Percentiles rank a stretch among this genome's conserved stretches.
Evolutionary conservation across 2,797 vertebrate genomes (phyloP).

Genomic region (Megaceryle alcyon): DNA sequence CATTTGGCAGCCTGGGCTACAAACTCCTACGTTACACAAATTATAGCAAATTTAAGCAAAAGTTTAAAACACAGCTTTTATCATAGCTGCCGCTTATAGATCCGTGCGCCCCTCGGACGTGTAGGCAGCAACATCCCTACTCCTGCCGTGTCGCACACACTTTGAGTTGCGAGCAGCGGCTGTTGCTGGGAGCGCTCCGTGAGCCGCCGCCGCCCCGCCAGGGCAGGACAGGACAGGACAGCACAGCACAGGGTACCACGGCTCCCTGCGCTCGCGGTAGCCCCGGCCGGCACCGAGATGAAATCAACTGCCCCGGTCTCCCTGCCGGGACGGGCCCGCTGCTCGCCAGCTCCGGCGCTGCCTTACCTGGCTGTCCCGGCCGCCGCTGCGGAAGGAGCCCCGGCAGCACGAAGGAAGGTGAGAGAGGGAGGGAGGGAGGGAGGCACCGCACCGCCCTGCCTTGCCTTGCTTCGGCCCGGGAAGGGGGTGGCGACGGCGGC

Average conservation of each 20-base stretch:
- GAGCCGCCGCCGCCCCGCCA: not conserved
- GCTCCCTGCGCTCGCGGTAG: not conserved
- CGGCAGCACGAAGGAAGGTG: not conserved
- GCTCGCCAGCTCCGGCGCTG: not conserved
- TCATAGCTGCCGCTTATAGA: fast-evolving
- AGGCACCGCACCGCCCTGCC: not conserved
- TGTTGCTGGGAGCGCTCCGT: not conserved
- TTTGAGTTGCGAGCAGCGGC: fast-evolving
- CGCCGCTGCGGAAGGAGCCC: not conserved
- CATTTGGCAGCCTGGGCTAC: not conserved
- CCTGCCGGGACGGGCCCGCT: not conserved
- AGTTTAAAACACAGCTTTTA: not conserved
- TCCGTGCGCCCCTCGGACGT: fast-evolving
- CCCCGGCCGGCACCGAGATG: not conserved
- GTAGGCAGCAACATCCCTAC: not conserved
- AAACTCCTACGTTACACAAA: fast-evolving
- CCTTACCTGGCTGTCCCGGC: not conserved
- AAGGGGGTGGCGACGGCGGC: not conserved
- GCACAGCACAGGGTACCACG: too few species aligned
- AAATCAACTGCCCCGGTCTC: too few species aligned
- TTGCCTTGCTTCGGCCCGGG: not conserved
- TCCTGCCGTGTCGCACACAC: fast-evolving
- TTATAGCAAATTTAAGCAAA: fast-evolving
- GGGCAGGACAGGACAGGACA: not conserved
- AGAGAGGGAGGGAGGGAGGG: not conserved